A percentile compares a stretch with the other conserved stretches of the same genome.
phyloP scores from a whole-genome alignment of 1,140 invertebrate species.

The Sycobia sp. region DNA sequence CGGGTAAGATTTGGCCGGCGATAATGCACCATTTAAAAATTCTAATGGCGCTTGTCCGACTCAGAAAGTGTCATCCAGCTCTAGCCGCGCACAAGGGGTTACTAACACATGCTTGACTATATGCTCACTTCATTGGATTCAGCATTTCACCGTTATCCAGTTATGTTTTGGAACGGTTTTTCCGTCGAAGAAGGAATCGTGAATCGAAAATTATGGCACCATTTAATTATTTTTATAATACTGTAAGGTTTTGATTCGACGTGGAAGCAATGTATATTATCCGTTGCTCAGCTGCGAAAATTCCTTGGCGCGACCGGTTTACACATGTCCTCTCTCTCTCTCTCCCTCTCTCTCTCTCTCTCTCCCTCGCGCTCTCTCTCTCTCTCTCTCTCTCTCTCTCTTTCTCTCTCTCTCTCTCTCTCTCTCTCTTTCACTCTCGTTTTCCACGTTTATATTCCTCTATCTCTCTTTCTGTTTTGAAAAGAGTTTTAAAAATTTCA shows the following conservation, averaged over 20 bases:
- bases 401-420: background rate
- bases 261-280: background rate
- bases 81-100: background rate
- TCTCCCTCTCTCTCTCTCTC: no score
- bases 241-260: background rate
- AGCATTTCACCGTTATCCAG: background rate
- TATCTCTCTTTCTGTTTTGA: no score
- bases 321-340: no score
- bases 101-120: no score
- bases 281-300: background rate
- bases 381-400: background rate
- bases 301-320: background rate
- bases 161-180: background rate
- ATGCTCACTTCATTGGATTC: background rate
- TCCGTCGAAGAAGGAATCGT: background rate
- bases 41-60: conserved; percentile 4
- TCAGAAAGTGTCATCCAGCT: conserved; percentile 8
- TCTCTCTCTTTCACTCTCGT: no score
- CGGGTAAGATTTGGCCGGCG: conserved; percentile 46
- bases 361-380: no score
- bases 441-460: no score
- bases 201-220: background rate
- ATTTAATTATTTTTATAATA: background rate
- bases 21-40: conserved; percentile 57
- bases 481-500: no score